These are phyloP conservation scores for Sander lucioperca DNA, from an alignment of 2,113 vertebrate genomes.

Conservation along the genomic window DNA sequence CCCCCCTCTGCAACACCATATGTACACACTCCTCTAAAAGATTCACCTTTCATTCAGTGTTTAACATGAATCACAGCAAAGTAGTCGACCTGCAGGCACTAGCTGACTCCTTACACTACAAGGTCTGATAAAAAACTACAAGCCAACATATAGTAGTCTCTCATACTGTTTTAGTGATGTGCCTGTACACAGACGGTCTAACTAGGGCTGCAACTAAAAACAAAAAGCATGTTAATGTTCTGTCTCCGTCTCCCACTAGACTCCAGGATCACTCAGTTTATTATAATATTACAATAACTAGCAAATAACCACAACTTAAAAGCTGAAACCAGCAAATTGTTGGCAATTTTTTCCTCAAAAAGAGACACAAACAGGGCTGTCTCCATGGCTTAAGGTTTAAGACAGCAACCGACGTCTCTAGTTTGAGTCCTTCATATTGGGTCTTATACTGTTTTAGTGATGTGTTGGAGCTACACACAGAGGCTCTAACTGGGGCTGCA, in stretches of 20 bases:
- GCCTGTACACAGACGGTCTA: not conserved
- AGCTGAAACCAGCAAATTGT: not conserved
- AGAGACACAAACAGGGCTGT: not conserved
- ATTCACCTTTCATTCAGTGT: slow-evolving; percentile 29
- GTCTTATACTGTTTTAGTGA: too few relatives aligned
- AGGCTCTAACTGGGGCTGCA: not conserved
- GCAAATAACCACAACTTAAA: not conserved
- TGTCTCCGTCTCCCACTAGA: not conserved
- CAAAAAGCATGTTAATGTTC: too few relatives aligned
- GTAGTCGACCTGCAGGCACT: too few relatives aligned
- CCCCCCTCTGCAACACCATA: not conserved
- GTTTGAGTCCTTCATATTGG: too few relatives aligned
- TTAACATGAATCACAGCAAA: not conserved
- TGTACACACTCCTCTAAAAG: slow-evolving; percentile 12
- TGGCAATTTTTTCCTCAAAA: not conserved
- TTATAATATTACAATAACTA: not conserved
- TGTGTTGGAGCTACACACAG: not conserved
- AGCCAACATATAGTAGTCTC: too few relatives aligned
- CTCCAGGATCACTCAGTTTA: too few relatives aligned
- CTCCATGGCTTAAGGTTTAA: not conserved
- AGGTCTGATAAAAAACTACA: not conserved
- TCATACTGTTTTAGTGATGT: not conserved
- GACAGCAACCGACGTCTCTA: not conserved
- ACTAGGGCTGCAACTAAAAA: not conserved
- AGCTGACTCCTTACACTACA: too few relatives aligned